These are phyloP conservation scores for Dicerorhinus sumatrensis DNA, from an alignment of 2,113 vertebrate genomes.

Conservation along the genomic window DNA sequence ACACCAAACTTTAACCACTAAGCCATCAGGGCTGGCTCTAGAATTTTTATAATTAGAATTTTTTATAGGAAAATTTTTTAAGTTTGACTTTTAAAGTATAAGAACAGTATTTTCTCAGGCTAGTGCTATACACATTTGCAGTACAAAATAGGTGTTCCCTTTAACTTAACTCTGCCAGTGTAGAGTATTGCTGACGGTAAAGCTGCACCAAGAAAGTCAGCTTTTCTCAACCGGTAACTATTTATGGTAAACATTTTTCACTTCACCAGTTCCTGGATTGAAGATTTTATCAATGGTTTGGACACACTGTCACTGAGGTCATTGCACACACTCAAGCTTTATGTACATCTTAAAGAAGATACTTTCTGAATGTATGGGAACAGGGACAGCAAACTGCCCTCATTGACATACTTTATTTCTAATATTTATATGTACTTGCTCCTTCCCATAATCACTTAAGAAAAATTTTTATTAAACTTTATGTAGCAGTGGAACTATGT, in stretches of 20 bases:
- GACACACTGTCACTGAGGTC: neutral
- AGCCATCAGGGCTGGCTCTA: neutral
- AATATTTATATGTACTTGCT: neutral
- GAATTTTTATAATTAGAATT: slow-evolving; percentile 39
- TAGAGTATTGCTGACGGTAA: neutral
- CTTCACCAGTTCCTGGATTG: neutral
- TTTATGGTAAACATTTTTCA: neutral
- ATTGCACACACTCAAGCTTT: neutral
- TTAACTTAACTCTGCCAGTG: neutral
- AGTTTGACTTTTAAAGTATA: slow-evolving; percentile 6
- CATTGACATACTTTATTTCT: slow-evolving; percentile 12
- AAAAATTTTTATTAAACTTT: slow-evolving; percentile 12
- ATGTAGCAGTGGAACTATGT: neutral
- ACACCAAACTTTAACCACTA: too few relatives aligned
- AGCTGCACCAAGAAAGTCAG: neutral
- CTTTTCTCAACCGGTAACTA: neutral
- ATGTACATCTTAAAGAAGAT: neutral
- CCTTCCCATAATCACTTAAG: neutral
- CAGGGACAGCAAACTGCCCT: neutral
- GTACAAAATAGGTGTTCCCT: neutral
- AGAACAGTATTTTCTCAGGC: neutral
- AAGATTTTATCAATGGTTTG: neutral
- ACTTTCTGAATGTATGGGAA: neutral
- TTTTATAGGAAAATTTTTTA: slow-evolving; percentile 2
- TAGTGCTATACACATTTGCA: neutral